Base-by-base conservation (phyloP, 2,888 invertebrate species). In the Melanargia galathea region DNA sequence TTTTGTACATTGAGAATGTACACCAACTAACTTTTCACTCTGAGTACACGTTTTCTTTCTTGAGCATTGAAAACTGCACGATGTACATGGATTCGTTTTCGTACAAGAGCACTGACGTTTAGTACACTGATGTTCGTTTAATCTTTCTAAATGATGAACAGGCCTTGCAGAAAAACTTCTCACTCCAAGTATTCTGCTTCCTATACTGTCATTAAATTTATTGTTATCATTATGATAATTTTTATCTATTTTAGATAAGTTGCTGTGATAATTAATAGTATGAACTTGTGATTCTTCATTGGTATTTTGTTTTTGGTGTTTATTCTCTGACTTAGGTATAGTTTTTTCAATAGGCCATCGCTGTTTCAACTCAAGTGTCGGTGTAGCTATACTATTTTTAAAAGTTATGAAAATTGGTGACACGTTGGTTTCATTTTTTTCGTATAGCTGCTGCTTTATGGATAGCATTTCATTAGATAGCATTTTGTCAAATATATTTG, bases 391-490 rank as follows among this genome's bases (percentile, higher is more conserved):
- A 64, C 68, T 72, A 49, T 60, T 73, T 69, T 74, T 77, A 57
- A 75, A 70, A 26, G 69, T 65, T 64, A 73, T 73, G 40, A 75
- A 72, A 10, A 75, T 58, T 35, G 73, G 65, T n/a, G 77, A 60
- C 35, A 64, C 66, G 26, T 73, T 65, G 8, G 71, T 70, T 13
- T 68, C 70, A 60, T 83, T 80, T 69, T 79, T 81, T 64, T 79
- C 78, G 51, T 81, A 75, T 45, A 82, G 75, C 54, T 78, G 76
- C 58, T 83, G 78, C 62, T 86, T 84, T 20, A 83, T 79, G n/a
- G 78, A 81, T 38, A 83, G 71, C 80, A 87, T 84, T 73, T 88
- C 85, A 55, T 89, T 81, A 3, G 82, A 82, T 13, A 86, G 71
- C 80, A 83, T 83, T 79, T 83, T 85, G 60, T 86, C 85, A 55